phyloP scores from a whole-genome alignment of 2,888 invertebrate species.

The Brenthis daphne region DNA sequence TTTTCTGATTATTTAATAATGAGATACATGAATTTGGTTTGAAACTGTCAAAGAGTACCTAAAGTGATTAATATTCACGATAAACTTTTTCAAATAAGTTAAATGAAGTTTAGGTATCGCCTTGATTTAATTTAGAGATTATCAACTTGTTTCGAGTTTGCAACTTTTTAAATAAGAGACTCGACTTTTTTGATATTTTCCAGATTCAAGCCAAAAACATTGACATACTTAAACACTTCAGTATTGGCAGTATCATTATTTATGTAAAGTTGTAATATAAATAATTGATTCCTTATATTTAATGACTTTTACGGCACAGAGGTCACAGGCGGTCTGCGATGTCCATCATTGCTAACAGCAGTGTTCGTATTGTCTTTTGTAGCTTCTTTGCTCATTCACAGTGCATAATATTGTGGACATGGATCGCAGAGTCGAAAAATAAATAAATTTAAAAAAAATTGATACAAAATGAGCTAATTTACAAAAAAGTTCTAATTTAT shows the following conservation, averaged over 20 bases:
- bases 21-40: conserved; percentile 17
- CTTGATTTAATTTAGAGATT: conserved; percentile 29
- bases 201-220: background rate
- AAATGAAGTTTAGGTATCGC: conserved; percentile 22
- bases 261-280: background rate
- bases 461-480: no score
- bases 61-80: conserved; percentile 31
- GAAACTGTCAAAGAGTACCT: conserved; percentile 22
- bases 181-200: conserved; percentile 1
- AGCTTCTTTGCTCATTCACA: no score
- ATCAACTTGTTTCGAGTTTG: background rate
- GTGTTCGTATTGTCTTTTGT: no score
- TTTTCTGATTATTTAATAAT: background rate
- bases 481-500: no score
- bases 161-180: conserved; percentile 12
- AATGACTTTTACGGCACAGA: no score
- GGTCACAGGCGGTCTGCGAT: no score
- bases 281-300: no score
- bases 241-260: background rate
- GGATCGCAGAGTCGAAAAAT: no score
- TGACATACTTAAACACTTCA: background rate
- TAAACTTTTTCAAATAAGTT: conserved; percentile 27
- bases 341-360: no score
- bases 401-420: no score
- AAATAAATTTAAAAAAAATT: no score